phyloP scores from a whole-genome alignment of 2,113 vertebrate genomes.

The Bolborhynchus lineola region DNA sequence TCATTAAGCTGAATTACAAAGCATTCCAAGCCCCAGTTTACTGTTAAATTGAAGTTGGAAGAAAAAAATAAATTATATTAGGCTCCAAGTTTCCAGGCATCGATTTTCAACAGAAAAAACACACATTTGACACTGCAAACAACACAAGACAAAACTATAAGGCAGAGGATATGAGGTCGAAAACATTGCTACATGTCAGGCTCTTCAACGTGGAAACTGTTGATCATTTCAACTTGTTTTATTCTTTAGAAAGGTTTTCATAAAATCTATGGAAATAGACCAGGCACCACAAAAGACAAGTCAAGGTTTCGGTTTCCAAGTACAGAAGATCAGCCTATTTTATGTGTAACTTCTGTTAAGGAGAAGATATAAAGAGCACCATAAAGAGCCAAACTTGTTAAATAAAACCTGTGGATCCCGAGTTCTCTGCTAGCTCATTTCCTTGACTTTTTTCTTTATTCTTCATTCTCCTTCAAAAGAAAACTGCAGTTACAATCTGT shows the following conservation, averaged over 20 bases:
- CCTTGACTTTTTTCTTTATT: not conserved
- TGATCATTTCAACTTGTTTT: not conserved
- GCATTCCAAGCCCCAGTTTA: not conserved
- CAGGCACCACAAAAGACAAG: not conserved
- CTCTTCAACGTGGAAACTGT: not conserved
- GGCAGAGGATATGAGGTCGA: not conserved
- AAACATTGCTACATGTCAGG: not conserved
- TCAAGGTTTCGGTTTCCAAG: not conserved
- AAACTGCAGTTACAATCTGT: not conserved
- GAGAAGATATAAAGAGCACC: not conserved
- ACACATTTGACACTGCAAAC: not conserved
- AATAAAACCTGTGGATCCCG: not conserved
- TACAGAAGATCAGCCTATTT: not conserved
- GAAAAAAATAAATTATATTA: not conserved
- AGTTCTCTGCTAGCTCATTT: not conserved
- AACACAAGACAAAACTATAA: not conserved
- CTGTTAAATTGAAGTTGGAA: not conserved
- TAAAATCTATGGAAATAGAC: not conserved
- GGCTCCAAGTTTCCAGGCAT: not conserved
- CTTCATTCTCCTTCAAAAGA: not conserved
- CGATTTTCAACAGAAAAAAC: not conserved
- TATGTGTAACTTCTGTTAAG: not conserved
- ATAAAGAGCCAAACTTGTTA: not conserved
- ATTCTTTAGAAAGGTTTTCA: not conserved
- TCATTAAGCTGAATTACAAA: not conserved